Conservation (phyloP, 2,888 invertebrate species). For the Tetrapedia diversipes region DNA sequence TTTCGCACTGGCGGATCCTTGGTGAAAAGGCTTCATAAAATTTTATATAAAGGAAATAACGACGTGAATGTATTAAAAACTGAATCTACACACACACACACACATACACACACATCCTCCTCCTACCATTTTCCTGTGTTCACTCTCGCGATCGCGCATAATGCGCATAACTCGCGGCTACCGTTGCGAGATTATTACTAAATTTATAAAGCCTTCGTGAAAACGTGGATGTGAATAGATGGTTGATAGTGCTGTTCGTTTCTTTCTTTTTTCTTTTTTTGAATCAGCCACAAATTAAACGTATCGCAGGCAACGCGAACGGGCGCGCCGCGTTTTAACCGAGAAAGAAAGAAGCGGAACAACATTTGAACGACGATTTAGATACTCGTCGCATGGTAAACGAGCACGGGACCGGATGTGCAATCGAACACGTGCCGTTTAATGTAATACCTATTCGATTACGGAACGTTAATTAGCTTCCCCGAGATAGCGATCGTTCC, state of each 20-base stretch:
- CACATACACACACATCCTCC: too few species aligned
- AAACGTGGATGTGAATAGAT: slow-evolving; percentile 23
- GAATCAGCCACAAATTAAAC: background rate
- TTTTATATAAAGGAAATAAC: slow-evolving; percentile 23
- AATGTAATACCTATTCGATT: too few species aligned
- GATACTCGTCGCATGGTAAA: too few species aligned
- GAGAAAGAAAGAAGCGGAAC: too few species aligned
- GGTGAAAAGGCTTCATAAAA: slow-evolving; percentile 31
- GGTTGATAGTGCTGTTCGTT: slow-evolving; percentile 12
- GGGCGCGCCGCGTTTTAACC: background rate
- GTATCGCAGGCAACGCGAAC: background rate
- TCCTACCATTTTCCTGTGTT: background rate
- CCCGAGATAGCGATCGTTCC: too few species aligned
- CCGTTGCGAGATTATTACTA: slow-evolving; percentile 33
- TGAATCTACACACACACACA: too few species aligned
- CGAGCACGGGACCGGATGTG: too few species aligned
- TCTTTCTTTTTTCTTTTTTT: slow-evolving; percentile 1
- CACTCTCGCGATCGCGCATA: slow-evolving; percentile 1
- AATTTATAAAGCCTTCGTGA: slow-evolving; percentile 36
- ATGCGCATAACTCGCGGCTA: background rate
- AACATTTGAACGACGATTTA: too few species aligned
- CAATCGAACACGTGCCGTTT: too few species aligned
- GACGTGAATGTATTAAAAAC: slow-evolving; percentile 26
- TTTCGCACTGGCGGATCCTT: slow-evolving; percentile 9
- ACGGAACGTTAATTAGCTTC: too few species aligned